Conservation (phyloP, 1,140 invertebrate genomes). For the Orchestia grillus region DNA sequence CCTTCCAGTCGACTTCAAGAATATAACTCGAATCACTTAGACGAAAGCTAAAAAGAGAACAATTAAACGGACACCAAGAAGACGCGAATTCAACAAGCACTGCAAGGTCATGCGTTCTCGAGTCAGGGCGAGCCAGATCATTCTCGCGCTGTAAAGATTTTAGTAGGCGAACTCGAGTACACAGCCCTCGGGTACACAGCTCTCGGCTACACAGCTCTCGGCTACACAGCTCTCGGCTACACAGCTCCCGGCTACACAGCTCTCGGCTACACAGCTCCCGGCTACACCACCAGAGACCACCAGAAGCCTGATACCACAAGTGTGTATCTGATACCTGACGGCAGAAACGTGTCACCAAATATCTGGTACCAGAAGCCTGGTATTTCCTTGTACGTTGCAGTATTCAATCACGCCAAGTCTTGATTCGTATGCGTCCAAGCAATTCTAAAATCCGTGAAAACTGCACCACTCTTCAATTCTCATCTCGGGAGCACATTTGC, state of each 20-base stretch:
- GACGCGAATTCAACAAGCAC: not conserved
- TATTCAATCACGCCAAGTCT: not conserved
- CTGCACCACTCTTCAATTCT: not conserved
- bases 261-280: not conserved
- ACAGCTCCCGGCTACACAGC: not conserved
- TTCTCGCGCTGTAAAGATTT: not conserved
- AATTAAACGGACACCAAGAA: not conserved
- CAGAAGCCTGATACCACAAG: not conserved
- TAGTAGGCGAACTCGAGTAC: not conserved
- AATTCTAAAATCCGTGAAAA: not conserved
- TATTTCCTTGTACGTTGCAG: not conserved
- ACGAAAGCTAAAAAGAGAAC: not conserved
- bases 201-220: not conserved
- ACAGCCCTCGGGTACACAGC: not conserved
- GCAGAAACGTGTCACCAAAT: not conserved
- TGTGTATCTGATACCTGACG: not conserved
- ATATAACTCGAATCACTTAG: not conserved
- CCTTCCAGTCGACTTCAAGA: not conserved
- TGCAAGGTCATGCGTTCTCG: not conserved
- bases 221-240: not conserved
- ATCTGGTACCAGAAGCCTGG: not conserved
- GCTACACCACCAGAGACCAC: too few species aligned
- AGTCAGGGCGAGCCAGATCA: not conserved
- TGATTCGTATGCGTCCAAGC: not conserved
- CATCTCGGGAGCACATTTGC: not conserved